Evolutionary conservation across 1,140 invertebrate species (phyloP).

Genomic region (Steinernema khuongi): DNA sequence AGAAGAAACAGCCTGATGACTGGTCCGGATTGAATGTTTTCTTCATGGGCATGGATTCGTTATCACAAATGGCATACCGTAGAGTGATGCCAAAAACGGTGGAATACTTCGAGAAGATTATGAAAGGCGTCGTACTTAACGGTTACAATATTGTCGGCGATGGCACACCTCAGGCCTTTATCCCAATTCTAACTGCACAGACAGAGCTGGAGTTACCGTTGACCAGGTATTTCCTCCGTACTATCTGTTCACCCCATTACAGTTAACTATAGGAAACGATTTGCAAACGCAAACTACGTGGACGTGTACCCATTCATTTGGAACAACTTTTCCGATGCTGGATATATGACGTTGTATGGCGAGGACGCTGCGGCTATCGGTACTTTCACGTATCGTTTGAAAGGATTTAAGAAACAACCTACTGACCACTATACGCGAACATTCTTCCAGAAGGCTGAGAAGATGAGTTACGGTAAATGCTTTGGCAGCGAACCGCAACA

Average conservation of each 20-base stretch:
- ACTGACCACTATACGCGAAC: slow-evolving; percentile 84
- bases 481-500: slow-evolving; percentile 73
- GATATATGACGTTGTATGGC: slow-evolving; percentile 72
- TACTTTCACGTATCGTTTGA: slow-evolving; percentile 82
- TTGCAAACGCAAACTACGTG: slow-evolving; percentile 68
- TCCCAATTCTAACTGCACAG: slow-evolving; percentile 78
- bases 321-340: slow-evolving; percentile 67
- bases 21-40: slow-evolving; percentile 70
- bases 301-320: slow-evolving; percentile 69
- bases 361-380: slow-evolving; percentile 77
- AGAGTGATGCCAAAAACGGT: slow-evolving; percentile 77
- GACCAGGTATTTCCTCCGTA: slow-evolving; percentile 69
- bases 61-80: slow-evolving; percentile 78
- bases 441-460: slow-evolving; percentile 68
- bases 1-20: slow-evolving; percentile 63
- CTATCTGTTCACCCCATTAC: slow-evolving; percentile 68
- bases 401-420: slow-evolving; percentile 76
- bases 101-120: slow-evolving; percentile 68
- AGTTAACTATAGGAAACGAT: slow-evolving; percentile 72
- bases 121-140: slow-evolving; percentile 64
- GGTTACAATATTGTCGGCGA: slow-evolving; percentile 72
- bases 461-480: slow-evolving; percentile 64
- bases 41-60: slow-evolving; percentile 84
- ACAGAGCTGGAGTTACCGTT: slow-evolving; percentile 79
- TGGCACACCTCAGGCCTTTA: slow-evolving; percentile 83